Evolutionary conservation across 2,888 invertebrate species (phyloP), one percentile per base, ranked within the genome.

Genomic region (Dioctria rufipes): DNA sequence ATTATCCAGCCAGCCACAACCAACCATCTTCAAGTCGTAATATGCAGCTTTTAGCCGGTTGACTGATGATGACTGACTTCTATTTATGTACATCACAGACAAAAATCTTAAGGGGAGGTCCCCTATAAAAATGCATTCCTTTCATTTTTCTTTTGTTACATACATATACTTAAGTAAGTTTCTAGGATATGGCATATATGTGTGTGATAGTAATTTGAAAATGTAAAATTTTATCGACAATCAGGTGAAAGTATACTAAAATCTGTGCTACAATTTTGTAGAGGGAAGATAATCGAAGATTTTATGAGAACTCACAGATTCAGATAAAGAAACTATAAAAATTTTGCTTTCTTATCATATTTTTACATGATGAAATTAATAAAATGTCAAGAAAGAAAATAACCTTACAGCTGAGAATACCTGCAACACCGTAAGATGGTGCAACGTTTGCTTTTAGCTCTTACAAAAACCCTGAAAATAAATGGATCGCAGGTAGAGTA

Each of bases 161-260:
- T 25, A n/a, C 65, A 42, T 42, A 25, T 40, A 11, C n/a, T n/a
- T 8, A 40, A 42, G 65, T 65, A 65, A 9, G 40, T 40, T 40
- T 65, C 40, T 65, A 65, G 39, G 65, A 42, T 25, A 25, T 25
- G 2, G 25, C 2, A 25, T 25, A 25, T 25, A 25, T 25, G 25
- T 25, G 25, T 25, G 46, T 46, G 0, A 46, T 2, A 46, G 46
- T 8, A 46, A 46, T 46, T 46, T 46, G 2, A 46, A 6, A 46
- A 46, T 46, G 67, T 46, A 67, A n/a, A 42, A 43, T 46, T 67
- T 67, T 67, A 67, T 67, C 42, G 13, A 43, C 43, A 67, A 67
- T 67, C 67, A 67, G 67, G 67, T 46, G 46, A 43, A 67, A 46
- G 67, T 43, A 25, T 25, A 43, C 67, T 67, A 46, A 67, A 67